A percentile compares a stretch with the other conserved stretches of the same genome.
These are phyloP conservation scores for Scyliorhinus canicula DNA, from an alignment of 2,797 vertebrate genomes.

Conservation along the genomic window DNA sequence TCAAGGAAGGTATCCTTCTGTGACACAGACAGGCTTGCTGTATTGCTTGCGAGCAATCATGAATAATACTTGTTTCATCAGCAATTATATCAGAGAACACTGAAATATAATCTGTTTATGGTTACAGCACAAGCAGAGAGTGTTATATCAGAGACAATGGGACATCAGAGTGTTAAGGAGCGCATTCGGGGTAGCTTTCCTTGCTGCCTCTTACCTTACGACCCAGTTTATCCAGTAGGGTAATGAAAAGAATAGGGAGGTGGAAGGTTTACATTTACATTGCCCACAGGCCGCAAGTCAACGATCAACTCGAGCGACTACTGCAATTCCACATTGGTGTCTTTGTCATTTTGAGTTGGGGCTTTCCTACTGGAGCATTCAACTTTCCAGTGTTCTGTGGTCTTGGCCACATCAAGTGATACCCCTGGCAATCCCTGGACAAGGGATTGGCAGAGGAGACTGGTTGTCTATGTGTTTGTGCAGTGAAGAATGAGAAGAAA, in stretches of 20 bases:
- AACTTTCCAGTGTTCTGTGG: not conserved
- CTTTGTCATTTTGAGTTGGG: not conserved
- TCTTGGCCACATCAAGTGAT: not conserved
- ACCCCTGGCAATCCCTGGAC: not conserved
- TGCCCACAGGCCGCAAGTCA: not conserved
- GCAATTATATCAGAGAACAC: not conserved
- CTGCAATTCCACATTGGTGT: not conserved
- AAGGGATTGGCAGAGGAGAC: not conserved
- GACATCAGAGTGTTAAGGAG: not conserved
- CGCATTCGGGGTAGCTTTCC: not conserved
- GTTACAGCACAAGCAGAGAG: not conserved
- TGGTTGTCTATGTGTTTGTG: not conserved
- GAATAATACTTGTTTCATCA: constrained; percentile 16
- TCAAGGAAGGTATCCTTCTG: not conserved
- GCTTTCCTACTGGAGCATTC: not conserved
- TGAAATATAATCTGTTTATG: not conserved
- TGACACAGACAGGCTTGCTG: not conserved
- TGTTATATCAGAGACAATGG: not conserved
- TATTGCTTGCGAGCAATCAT: not conserved
- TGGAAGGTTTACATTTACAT: not conserved
- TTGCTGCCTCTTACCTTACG: not conserved
- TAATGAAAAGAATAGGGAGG: not conserved
- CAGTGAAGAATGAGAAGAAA: not conserved
- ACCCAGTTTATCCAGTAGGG: not conserved
- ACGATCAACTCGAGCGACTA: not conserved